phyloP scores from a whole-genome alignment of 2,113 vertebrate genomes.

The Esox niger region DNA sequence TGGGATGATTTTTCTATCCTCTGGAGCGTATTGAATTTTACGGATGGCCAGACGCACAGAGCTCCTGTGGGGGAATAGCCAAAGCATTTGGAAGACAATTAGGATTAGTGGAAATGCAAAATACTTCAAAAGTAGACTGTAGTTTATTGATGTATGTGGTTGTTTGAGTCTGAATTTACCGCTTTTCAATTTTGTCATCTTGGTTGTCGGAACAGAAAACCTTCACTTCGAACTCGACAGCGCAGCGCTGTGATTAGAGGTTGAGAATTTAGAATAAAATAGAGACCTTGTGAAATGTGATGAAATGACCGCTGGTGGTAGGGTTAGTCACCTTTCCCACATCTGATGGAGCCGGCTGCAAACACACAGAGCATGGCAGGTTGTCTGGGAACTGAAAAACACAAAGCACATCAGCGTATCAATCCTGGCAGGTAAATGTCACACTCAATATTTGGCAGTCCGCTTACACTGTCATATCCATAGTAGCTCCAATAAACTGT shows the following conservation, averaged over 20 bases:
- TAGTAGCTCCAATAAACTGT: no score
- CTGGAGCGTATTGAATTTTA: constrained; percentile 86
- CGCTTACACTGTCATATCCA: no score
- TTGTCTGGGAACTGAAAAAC: constrained; percentile 86
- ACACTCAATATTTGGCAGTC: no score
- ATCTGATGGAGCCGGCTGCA: constrained; percentile 85
- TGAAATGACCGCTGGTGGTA: neutral
- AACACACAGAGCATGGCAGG: constrained; percentile 86
- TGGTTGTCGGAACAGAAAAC: constrained; percentile 79
- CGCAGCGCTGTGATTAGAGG: constrained; percentile 77
- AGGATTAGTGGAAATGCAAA: no score
- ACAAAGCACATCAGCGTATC: neutral
- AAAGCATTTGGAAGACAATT: no score
- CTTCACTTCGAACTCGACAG: constrained; percentile 92
- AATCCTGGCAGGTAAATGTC: neutral
- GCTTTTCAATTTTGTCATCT: constrained; percentile 80
- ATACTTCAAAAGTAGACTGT: no score
- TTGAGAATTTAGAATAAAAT: no score
- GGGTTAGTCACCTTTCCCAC: constrained; percentile 79
- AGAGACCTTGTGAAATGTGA: no score
- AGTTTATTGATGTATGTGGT: neutral
- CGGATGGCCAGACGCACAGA: constrained; percentile 84
- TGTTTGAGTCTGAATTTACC: constrained; percentile 64
- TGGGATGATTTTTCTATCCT: constrained; percentile 67
- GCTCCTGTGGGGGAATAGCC: constrained; percentile 75